Conservation (phyloP, 2,113 vertebrate genomes). For the Tursiops truncatus region DNA sequence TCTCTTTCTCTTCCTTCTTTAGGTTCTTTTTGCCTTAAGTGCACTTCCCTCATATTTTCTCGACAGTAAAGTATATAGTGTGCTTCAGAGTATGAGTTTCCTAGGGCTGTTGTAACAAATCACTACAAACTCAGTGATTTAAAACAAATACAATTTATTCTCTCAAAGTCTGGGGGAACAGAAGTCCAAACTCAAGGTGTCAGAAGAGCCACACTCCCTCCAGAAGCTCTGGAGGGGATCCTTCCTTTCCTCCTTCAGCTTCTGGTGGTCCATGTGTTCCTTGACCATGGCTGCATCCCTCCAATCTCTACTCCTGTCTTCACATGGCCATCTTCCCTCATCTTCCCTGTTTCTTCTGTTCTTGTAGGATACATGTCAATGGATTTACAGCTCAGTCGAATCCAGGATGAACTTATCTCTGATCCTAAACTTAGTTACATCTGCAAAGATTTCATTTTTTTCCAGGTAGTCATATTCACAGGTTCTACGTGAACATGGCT, state of each 20-base stretch:
- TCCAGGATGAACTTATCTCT: background rate
- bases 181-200: background rate
- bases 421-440: too few species aligned
- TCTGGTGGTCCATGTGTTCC: background rate
- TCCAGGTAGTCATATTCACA: background rate
- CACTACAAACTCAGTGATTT: background rate
- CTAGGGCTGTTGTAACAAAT: background rate
- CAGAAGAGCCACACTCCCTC: too few species aligned
- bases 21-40: background rate
- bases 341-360: background rate
- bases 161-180: background rate
- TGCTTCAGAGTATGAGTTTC: too few species aligned
- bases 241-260: background rate
- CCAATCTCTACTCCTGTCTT: background rate
- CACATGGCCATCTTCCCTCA: background rate
- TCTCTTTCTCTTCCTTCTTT: background rate
- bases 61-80: fast-evolving
- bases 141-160: fast-evolving
- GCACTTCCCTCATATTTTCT: fast-evolving
- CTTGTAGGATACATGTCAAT: background rate
- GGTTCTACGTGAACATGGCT: background rate
- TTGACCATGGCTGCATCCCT: fast-evolving
- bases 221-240: background rate
- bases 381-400: background rate
- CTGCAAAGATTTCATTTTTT: background rate